These are phyloP conservation scores for human DNA, from an alignment of 2,113 vertebrate species.

Conservation along the genomic window DNA sequence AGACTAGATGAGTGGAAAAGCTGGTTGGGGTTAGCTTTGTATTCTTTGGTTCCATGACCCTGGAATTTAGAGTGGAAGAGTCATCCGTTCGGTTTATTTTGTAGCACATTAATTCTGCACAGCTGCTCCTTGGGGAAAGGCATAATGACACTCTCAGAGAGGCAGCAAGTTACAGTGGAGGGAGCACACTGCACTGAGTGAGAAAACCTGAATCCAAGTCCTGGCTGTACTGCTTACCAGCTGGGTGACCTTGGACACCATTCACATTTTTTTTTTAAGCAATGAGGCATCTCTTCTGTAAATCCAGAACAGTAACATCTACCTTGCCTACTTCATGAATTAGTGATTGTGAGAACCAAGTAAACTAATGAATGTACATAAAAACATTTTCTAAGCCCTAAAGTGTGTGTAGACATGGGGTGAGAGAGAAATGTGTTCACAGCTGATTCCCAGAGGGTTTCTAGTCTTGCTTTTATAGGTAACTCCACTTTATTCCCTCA, in stretches of 20 bases:
- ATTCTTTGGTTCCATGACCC: background rate
- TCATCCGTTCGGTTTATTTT: background rate
- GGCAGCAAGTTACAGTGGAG: background rate
- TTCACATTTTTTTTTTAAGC: background rate
- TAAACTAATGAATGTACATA: background rate
- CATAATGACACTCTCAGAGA: background rate
- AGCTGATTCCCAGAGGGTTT: slow-evolving; percentile 6
- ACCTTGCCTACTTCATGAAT: background rate
- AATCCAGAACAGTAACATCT: background rate
- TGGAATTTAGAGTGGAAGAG: background rate
- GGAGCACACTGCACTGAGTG: background rate
- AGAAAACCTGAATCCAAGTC: background rate
- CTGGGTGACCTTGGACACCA: background rate
- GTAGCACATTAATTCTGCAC: background rate
- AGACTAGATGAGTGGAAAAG: background rate
- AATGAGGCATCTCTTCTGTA: background rate
- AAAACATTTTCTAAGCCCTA: slow-evolving; percentile 1
- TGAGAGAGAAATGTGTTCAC: background rate
- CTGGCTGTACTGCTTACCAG: background rate
- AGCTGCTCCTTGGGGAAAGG: background rate
- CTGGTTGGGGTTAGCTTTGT: background rate
- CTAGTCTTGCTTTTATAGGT: background rate
- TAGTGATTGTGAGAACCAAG: background rate
- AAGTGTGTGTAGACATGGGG: background rate
- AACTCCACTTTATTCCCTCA: slow-evolving; percentile 74